phyloP scores from a whole-genome alignment of 2,888 invertebrate genomes.

The Eristalis pertinax region DNA sequence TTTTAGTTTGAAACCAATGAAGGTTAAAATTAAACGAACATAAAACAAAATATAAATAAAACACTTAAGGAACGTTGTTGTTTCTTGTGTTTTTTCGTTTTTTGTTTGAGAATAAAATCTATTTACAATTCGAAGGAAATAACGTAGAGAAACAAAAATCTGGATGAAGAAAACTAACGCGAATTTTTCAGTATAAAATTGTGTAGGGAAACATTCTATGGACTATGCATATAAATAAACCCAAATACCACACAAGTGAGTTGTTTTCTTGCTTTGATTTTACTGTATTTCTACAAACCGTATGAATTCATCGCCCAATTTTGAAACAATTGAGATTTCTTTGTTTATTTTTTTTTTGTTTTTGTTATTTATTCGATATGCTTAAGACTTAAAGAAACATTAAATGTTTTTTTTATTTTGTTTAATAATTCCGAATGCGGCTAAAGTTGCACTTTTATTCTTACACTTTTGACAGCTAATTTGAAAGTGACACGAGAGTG shows the following conservation, averaged over 20 bases:
- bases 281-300: constrained; percentile 67
- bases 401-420: not conserved
- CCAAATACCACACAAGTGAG: constrained; percentile 68
- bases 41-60: constrained; percentile 54
- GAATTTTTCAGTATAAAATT: constrained; percentile 33
- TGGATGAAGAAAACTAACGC: constrained; percentile 53
- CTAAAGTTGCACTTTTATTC: not conserved
- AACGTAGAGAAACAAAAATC: constrained; percentile 46
- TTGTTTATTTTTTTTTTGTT: constrained; percentile 11
- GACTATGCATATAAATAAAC: constrained; percentile 50
- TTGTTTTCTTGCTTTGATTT: constrained; percentile 49
- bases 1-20: constrained; percentile 54
- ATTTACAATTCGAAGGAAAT: constrained; percentile 64
- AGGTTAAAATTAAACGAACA: constrained; percentile 65
- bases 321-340: constrained; percentile 44
- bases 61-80: constrained; percentile 43
- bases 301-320: constrained; percentile 72
- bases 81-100: constrained; percentile 14
- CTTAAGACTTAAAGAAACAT: not conserved
- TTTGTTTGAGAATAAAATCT: constrained; percentile 40
- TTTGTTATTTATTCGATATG: constrained; percentile 15
- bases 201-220: constrained; percentile 44
- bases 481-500: not conserved
- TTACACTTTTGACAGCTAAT: not conserved
- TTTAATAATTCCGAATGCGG: not conserved